These are phyloP conservation scores for Diarsia brunnea DNA, from an alignment of 2,888 invertebrate genomes.

Conservation along the genomic window DNA sequence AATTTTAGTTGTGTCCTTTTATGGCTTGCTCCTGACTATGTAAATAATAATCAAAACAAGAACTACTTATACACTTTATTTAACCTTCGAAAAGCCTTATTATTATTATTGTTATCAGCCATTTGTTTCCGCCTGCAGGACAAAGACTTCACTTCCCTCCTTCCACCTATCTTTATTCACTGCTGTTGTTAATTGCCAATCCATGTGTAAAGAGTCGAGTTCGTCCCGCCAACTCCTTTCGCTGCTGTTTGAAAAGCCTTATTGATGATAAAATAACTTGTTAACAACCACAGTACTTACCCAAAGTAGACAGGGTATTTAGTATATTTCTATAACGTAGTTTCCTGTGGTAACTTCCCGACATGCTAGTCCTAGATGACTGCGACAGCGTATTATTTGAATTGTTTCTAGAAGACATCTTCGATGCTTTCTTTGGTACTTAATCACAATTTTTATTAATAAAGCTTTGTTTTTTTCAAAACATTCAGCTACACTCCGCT, in stretches of 20 bases:
- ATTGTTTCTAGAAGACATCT: constrained; percentile 67
- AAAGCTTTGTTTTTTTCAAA: constrained; percentile 17
- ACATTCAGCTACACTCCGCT: neutral
- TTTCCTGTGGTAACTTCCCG: constrained; percentile 79
- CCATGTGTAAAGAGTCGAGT: too few relatives aligned
- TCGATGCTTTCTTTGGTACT: constrained; percentile 1
- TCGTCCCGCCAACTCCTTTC: too few relatives aligned
- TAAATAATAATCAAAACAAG: neutral
- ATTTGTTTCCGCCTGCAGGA: too few relatives aligned
- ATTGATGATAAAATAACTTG: neutral
- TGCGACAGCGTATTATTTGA: constrained; percentile 65
- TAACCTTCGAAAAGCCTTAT: neutral
- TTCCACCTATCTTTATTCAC: too few relatives aligned
- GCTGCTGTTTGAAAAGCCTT: neutral
- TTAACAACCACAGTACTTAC: constrained; percentile 57
- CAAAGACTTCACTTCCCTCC: too few relatives aligned
- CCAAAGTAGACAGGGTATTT: constrained; percentile 77
- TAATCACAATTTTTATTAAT: neutral
- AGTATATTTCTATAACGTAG: constrained; percentile 77
- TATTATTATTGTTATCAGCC: too few relatives aligned
- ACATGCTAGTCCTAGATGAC: constrained; percentile 63
- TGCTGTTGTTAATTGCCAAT: too few relatives aligned
- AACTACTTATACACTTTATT: neutral
- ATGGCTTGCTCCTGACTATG: neutral
- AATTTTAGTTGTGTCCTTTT: neutral